phyloP scores from a whole-genome alignment of 2,797 vertebrate species.

The Rachycentron canadum region DNA sequence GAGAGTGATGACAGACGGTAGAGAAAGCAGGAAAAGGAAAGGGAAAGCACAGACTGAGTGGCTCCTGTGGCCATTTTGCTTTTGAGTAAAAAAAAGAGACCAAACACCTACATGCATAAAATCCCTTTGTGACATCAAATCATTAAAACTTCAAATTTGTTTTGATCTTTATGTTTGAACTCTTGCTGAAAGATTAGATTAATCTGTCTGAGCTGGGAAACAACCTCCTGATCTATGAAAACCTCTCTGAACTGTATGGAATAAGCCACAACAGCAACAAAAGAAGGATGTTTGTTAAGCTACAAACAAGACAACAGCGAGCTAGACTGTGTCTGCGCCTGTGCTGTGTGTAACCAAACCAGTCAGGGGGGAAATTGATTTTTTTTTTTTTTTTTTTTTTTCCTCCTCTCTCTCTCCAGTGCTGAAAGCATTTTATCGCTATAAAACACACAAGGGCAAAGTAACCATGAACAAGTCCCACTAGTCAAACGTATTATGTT shows the following conservation, averaged over 20 bases:
- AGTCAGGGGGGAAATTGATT: constrained; percentile 82
- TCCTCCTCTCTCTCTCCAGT: constrained; percentile 2
- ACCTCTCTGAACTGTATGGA: constrained; percentile 5
- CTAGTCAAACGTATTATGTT: constrained; percentile 78
- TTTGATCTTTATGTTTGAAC: constrained; percentile 24
- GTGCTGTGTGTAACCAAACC: constrained; percentile 71
- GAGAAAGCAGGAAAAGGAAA: constrained; percentile 23
- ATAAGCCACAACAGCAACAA: constrained; percentile 50
- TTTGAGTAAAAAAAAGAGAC: constrained; percentile 23
- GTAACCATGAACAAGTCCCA: constrained; percentile 80
- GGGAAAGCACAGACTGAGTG: constrained; percentile 47
- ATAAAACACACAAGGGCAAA: constrained; percentile 80
- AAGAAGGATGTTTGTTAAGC: constrained; percentile 47
- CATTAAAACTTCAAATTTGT: constrained; percentile 25
- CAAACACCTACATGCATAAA: background rate
- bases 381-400: too few relatives aligned
- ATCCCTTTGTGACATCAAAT: constrained; percentile 17
- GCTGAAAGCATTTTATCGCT: constrained; percentile 78
- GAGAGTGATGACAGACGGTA: constrained; percentile 59
- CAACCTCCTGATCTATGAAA: constrained; percentile 34
- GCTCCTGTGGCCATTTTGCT: constrained; percentile 45
- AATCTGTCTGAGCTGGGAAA: background rate
- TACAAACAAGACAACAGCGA: constrained; percentile 56
- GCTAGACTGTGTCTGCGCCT: constrained; percentile 46
- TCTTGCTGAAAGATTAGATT: constrained; percentile 9